phyloP scores from a whole-genome alignment of 1,140 invertebrate genomes.

The Dinothrombium tinctorium region DNA sequence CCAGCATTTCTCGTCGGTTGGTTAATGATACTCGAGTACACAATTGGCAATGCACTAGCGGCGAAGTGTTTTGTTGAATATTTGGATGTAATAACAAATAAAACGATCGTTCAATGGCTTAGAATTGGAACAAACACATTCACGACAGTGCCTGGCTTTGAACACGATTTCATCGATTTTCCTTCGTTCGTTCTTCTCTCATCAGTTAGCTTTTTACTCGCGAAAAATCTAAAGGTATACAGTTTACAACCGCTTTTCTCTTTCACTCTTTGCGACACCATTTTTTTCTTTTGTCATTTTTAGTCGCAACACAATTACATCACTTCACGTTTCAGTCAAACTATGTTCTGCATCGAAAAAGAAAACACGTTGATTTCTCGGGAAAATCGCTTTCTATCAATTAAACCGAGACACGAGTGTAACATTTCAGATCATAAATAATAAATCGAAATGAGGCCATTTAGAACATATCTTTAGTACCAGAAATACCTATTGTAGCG shows the following conservation, averaged over 20 bases:
- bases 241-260: too few species aligned
- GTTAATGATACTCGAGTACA: slow-evolving; percentile 25
- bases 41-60: not conserved
- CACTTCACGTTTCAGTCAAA: not conserved
- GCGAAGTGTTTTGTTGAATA: not conserved
- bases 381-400: too few species aligned
- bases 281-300: too few species aligned
- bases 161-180: not conserved
- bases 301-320: not conserved
- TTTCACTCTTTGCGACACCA: too few species aligned
- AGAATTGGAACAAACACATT: not conserved
- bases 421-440: too few species aligned
- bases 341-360: too few species aligned
- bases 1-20: slow-evolving; percentile 26
- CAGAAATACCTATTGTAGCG: too few species aligned
- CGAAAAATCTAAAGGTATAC: not conserved
- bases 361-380: too few species aligned
- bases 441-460: too few species aligned
- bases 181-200: not conserved
- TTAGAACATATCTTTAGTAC: too few species aligned
- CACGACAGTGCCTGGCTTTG: not conserved
- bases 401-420: too few species aligned
- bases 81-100: not conserved
- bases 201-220: not conserved
- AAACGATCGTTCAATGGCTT: not conserved